Percentiles rank a stretch among this genome's conserved stretches.
phyloP scores from a whole-genome alignment of 2,888 invertebrate genomes.

The Epistrophe eligans region DNA sequence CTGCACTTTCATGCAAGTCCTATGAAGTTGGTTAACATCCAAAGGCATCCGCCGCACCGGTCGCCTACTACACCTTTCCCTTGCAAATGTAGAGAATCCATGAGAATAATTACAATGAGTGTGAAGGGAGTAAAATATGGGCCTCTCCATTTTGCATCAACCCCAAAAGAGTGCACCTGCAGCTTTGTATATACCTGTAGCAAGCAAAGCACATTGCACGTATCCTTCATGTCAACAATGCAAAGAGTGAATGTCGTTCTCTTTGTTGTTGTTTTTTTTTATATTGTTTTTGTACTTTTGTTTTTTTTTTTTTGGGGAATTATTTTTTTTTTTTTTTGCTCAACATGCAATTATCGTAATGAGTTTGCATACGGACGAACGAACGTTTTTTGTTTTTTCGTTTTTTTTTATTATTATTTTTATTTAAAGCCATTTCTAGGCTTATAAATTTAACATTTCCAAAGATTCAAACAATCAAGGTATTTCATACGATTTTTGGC shows the following conservation, averaged over 20 bases:
- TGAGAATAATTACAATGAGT: slow-evolving; percentile 72
- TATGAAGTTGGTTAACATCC: slow-evolving; percentile 16
- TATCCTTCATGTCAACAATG: slow-evolving; percentile 73
- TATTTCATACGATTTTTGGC: background rate
- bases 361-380: slow-evolving; percentile 70
- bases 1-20: slow-evolving; percentile 53
- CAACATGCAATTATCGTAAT: slow-evolving; percentile 75
- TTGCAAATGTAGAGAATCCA: slow-evolving; percentile 25
- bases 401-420: background rate
- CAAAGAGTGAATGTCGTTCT: slow-evolving; percentile 66
- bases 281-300: slow-evolving; percentile 27
- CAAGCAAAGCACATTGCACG: slow-evolving; percentile 38
- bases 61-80: slow-evolving; percentile 31
- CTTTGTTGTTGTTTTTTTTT: slow-evolving; percentile 63
- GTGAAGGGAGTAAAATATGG: slow-evolving; percentile 65
- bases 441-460: slow-evolving; percentile 27
- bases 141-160: slow-evolving; percentile 63
- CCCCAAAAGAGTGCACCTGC: slow-evolving; percentile 58
- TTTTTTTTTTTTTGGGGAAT: slow-evolving; percentile 45
- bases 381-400: slow-evolving; percentile 28
- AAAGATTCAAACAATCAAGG: background rate
- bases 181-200: background rate
- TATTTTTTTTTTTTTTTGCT: slow-evolving; percentile 52
- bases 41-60: slow-evolving; percentile 47
- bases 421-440: slow-evolving; percentile 45